Evolutionary conservation across 2,797 vertebrate genomes (phyloP), one percentile per base, ranked within the genome.

Genomic region (Tenualosa ilisha): DNA sequence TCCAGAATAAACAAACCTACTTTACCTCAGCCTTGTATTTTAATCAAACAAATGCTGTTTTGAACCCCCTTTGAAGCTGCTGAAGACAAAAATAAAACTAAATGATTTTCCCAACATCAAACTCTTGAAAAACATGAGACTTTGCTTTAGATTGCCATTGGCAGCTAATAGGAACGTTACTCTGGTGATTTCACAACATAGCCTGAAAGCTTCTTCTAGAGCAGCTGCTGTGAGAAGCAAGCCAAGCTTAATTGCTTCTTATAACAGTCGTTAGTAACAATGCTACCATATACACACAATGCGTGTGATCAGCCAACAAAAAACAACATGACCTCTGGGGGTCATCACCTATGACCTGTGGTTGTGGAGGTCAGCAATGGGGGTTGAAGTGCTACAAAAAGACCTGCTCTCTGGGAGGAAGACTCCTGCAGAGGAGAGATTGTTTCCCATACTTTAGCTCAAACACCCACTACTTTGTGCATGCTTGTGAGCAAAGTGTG

Each of bases 301-400:
- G 68, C 72, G 8, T 22, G 40, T 79, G 72, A 79, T 79, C 72
- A 43, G 37, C 46, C 40, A 11, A 37, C 65, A 40, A 46, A 79
- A 79, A 79, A 6, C 72, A 79, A 79, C 72, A 46, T 79, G 72
- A 79, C 72, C 72, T 79, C 8, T 79, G 40, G 40, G 37, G 72
- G 72, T 46, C 72, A 46, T n/a, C 5, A 46, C 72, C 72, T 79
- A 7, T 79, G 72, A 46, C 72, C 72, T 79, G 20, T 79, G 20
- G 20, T 40, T 46, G 40, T 20, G 15, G 17, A 11, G 72, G 37
- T 20, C 40, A 43, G 72, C 6, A 40, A 46, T 79, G 40, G 72
- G 72, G 72, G 37, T 22, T 6, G 6, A 9, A 40, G 43, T 15
- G 6, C 22, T 12, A 79, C 72, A 79, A 79, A 79, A 22, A 20